Evolutionary conservation across 2,113 vertebrate species (phyloP).

Genomic region (Osmerus eperlanus): DNA sequence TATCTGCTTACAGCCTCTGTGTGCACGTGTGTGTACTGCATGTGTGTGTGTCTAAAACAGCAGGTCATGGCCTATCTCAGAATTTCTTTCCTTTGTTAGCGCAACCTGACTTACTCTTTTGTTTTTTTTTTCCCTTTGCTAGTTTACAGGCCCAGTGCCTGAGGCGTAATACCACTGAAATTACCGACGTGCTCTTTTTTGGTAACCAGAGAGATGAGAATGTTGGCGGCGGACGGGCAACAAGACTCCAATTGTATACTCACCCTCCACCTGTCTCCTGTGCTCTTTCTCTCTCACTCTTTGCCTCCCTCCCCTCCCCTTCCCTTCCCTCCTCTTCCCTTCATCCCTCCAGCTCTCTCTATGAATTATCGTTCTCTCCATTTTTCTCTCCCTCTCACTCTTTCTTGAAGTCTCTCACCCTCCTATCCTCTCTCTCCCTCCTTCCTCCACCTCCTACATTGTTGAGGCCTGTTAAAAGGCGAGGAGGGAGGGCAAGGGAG

Average conservation of each 20-base stretch:
- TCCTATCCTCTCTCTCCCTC: neutral
- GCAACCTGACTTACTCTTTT: slow-evolving; percentile 31
- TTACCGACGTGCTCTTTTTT: slow-evolving; percentile 40
- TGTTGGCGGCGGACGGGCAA: slow-evolving; percentile 43
- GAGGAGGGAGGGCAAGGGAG: neutral
- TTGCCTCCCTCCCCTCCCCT: neutral
- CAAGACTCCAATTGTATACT: slow-evolving; percentile 43
- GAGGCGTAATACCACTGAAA: slow-evolving; percentile 55
- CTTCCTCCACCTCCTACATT: neutral
- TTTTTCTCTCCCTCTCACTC: slow-evolving; percentile 4
- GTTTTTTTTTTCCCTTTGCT: slow-evolving; percentile 22
- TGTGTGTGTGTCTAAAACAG: neutral
- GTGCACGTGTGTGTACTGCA: slow-evolving; percentile 1
- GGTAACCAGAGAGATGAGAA: slow-evolving; percentile 50
- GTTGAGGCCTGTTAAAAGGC: neutral
- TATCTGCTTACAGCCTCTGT: neutral
- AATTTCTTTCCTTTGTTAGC: slow-evolving; percentile 18
- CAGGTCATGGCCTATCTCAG: slow-evolving; percentile 25
- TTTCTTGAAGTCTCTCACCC: neutral
- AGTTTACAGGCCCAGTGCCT: slow-evolving; percentile 39
- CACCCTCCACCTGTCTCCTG: neutral
- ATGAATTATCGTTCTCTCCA: slow-evolving; percentile 34
- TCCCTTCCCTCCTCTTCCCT: neutral
- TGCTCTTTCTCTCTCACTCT: neutral
- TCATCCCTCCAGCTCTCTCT: slow-evolving; percentile 31